Conservation (phyloP, 2,888 invertebrate species). For the Ethmia dodecea region DNA sequence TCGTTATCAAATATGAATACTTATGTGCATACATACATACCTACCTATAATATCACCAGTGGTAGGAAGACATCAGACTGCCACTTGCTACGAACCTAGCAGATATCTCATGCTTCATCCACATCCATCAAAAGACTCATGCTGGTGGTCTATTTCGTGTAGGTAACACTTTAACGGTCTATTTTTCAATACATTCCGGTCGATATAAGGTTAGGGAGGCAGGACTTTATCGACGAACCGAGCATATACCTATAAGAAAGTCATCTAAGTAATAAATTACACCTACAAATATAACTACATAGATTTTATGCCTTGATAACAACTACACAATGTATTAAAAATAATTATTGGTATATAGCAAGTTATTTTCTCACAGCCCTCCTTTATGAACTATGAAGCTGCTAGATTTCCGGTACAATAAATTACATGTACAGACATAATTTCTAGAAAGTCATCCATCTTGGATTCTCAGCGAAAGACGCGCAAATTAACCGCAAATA, state of each 20-base stretch:
- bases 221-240: no score
- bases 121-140: no score
- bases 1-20: no score
- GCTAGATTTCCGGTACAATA: neutral
- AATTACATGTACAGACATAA: neutral
- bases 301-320: neutral
- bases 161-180: no score
- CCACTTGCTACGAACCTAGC: no score
- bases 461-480: neutral
- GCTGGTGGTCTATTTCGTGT: no score
- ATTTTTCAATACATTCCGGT: no score
- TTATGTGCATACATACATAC: no score
- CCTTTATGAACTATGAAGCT: neutral
- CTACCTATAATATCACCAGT: no score
- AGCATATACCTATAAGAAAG: neutral
- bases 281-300: neutral
- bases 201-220: no score
- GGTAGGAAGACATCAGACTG: no score
- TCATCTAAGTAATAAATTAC: constrained; percentile 1
- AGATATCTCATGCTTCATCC: no score
- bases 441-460: neutral
- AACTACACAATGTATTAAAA: neutral
- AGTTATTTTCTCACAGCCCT: neutral
- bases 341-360: neutral
- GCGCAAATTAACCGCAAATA: neutral